Percentiles rank a stretch among this genome's conserved stretches.
phyloP scores from a whole-genome alignment of 2,888 invertebrate genomes.

The Nephrotoma guestfalica region DNA sequence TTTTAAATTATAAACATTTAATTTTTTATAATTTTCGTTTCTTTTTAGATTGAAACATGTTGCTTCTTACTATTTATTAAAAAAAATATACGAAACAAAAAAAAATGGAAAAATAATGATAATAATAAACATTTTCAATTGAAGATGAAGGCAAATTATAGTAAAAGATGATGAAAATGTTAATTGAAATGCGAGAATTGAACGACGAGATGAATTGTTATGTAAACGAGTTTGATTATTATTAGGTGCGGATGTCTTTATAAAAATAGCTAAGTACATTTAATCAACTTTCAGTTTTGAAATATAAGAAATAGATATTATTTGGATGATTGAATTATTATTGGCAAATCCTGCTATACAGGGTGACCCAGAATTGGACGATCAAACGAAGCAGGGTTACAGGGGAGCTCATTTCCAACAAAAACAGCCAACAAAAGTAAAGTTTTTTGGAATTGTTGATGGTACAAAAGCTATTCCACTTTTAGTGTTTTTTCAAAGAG shows the following conservation, averaged over 20 bases:
- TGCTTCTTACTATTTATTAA: slow-evolving; percentile 3
- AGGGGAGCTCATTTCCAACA: no score
- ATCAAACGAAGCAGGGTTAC: no score
- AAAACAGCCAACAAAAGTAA: no score
- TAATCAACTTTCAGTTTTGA: neutral
- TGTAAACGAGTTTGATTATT: neutral
- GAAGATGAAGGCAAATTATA: neutral
- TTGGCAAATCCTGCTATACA: no score
- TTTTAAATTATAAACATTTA: slow-evolving; percentile 11
- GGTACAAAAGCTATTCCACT: no score
- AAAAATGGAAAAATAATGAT: neutral
- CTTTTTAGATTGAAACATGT: slow-evolving; percentile 9
- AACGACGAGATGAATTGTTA: neutral
- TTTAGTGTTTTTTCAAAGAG: no score
- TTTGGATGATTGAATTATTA: no score
- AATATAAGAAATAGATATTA: neutral
- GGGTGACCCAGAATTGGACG: no score
- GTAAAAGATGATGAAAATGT: neutral
- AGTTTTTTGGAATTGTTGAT: no score
- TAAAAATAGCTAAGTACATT: neutral
- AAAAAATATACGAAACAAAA: neutral
- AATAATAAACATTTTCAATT: slow-evolving; percentile 1
- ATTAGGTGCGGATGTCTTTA: neutral
- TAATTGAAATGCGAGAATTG: neutral
- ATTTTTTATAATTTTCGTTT: slow-evolving; percentile 10